Percentiles rank a stretch among this genome's conserved stretches.
phyloP scores from a whole-genome alignment of 2,797 vertebrate genomes.

The Pipistrellus nathusii region DNA sequence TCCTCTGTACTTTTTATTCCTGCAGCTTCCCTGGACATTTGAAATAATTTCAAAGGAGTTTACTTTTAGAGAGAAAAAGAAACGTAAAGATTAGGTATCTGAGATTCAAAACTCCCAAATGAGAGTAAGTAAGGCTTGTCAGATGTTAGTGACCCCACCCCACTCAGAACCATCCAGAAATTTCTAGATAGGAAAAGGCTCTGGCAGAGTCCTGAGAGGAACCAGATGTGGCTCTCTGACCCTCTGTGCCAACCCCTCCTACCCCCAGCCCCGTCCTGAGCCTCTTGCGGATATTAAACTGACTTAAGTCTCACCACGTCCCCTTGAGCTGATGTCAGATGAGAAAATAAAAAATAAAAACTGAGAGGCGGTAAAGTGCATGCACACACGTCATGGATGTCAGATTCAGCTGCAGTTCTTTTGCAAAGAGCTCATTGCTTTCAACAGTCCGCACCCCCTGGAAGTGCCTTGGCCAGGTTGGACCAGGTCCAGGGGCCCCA shows the following conservation, averaged over 20 bases:
- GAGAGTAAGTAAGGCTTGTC: background rate
- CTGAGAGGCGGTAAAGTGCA: background rate
- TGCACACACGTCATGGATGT: background rate
- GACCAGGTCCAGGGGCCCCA: background rate
- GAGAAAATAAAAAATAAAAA: constrained; percentile 25
- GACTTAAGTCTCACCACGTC: background rate
- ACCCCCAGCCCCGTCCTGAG: background rate
- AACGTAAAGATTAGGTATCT: background rate
- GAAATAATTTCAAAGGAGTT: constrained; percentile 22
- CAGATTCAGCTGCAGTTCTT: background rate
- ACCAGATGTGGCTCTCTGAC: background rate
- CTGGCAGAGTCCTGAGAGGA: background rate
- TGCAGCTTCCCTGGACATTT: background rate
- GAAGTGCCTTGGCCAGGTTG: background rate
- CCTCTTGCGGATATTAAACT: background rate
- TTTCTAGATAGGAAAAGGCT: background rate
- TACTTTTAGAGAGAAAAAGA: background rate
- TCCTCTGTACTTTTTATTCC: background rate
- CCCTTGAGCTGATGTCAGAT: background rate
- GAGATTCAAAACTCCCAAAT: background rate
- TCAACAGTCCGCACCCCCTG: background rate
- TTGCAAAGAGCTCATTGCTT: background rate
- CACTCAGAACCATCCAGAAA: background rate
- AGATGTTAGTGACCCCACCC: background rate
- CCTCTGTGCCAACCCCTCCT: too few relatives aligned